phyloP scores from a whole-genome alignment of 2,113 vertebrate genomes.

The Galemys pyrenaicus region DNA sequence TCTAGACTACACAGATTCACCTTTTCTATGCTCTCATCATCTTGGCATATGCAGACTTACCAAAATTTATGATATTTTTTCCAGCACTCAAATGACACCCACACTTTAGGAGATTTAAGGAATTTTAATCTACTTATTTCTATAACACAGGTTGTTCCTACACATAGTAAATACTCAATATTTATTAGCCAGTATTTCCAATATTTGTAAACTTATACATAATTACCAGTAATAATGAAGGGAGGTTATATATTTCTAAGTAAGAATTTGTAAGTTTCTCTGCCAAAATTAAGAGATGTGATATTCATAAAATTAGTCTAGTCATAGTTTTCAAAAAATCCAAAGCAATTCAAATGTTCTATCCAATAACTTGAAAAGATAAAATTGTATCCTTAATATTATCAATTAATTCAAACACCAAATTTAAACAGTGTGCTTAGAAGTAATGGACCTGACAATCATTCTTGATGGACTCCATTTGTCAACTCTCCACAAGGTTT shows the following conservation, averaged over 20 bases:
- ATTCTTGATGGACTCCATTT: constrained; percentile 52
- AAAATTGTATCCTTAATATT: constrained; percentile 51
- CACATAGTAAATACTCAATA: background rate
- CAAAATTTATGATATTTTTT: background rate
- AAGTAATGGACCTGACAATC: constrained; percentile 59
- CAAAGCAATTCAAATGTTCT: constrained; percentile 5
- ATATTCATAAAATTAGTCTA: constrained; percentile 43
- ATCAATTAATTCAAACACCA: constrained; percentile 62
- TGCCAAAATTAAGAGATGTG: background rate
- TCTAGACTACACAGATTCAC: background rate
- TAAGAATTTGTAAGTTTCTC: constrained; percentile 7
- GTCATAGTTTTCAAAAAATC: constrained; percentile 1
- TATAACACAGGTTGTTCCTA: background rate
- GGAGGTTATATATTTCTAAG: background rate
- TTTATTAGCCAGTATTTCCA: background rate
- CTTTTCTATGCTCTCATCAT: background rate
- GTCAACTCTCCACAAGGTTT: constrained; percentile 56
- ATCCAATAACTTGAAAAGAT: constrained; percentile 40
- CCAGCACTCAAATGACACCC: background rate
- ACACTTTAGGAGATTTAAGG: background rate
- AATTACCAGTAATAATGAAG: background rate
- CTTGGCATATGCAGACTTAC: background rate
- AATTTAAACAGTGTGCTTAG: constrained; percentile 57
- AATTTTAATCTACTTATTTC: background rate
- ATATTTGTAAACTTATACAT: background rate